Percentiles rank a stretch among this genome's conserved stretches.
Evolutionary conservation across 1,140 invertebrate species (phyloP).

Genomic region (Telenomus remus): DNA sequence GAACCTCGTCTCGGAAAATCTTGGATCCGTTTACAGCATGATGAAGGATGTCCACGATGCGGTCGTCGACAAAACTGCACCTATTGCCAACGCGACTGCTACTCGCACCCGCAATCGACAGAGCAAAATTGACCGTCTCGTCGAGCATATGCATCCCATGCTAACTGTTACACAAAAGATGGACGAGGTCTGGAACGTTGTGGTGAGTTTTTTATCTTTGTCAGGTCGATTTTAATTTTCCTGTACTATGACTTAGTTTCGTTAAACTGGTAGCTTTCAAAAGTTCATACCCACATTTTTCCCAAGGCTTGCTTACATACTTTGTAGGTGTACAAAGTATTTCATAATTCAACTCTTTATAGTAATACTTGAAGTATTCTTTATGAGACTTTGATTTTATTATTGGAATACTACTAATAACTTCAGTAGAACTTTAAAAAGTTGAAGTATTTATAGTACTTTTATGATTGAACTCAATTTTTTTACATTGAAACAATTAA

Average conservation of each 20-base stretch:
- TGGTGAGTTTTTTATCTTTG: constrained; percentile 71
- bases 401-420: no score
- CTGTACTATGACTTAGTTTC: not conserved
- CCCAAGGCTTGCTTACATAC: no score
- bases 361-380: no score
- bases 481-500: no score
- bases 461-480: no score
- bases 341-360: no score
- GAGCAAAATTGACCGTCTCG: constrained; percentile 86
- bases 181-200: constrained; percentile 92
- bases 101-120: constrained; percentile 77
- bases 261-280: no score
- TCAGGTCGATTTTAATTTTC: not conserved
- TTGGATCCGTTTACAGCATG: constrained; percentile 84
- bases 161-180: constrained; percentile 90
- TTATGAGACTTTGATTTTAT: no score
- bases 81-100: constrained; percentile 72
- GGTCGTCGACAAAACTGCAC: constrained; percentile 80
- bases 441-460: no score
- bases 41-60: constrained; percentile 87
- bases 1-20: constrained; percentile 86
- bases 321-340: no score
- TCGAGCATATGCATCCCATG: constrained; percentile 87
- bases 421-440: no score
- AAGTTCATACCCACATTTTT: no score